A percentile compares a stretch with the other conserved stretches of the same genome.
phyloP scores from a whole-genome alignment of 2,797 vertebrate genomes.

The Pseudochirops cupreus region DNA sequence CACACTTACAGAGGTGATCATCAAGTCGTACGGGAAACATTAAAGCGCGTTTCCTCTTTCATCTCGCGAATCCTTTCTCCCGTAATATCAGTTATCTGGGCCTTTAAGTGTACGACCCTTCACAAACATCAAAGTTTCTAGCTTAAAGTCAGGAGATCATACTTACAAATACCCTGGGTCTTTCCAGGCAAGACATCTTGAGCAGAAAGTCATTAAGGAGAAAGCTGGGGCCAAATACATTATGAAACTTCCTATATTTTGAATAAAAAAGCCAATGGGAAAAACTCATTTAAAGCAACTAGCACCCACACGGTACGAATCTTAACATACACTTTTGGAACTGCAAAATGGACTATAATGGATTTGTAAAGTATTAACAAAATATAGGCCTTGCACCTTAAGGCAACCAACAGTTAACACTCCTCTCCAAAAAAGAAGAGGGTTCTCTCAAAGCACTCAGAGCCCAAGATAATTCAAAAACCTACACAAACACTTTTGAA shows the following conservation, averaged over 20 bases:
- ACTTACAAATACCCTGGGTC: neutral
- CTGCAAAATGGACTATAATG: neutral
- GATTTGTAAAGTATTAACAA: neutral
- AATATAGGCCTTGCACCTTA: neutral
- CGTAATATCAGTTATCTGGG: neutral
- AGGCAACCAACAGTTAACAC: neutral
- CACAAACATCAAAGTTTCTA: neutral
- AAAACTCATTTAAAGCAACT: neutral
- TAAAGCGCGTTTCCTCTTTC: neutral
- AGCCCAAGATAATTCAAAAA: neutral
- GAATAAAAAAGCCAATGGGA: neutral
- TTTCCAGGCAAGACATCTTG: neutral
- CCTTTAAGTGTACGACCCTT: neutral
- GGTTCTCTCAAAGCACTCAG: neutral
- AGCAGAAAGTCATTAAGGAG: neutral
- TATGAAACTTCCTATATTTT: neutral
- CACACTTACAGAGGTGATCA: neutral
- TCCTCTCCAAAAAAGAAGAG: neutral
- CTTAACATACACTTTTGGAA: neutral
- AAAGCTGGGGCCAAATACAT: neutral
- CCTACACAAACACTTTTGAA: neutral
- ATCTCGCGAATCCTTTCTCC: neutral
- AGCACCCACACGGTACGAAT: neutral
- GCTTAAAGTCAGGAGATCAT: neutral
- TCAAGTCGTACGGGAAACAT: neutral